These are phyloP conservation scores for Timema cristinae DNA, from an alignment of 2,888 invertebrate species.

Conservation along the genomic window DNA sequence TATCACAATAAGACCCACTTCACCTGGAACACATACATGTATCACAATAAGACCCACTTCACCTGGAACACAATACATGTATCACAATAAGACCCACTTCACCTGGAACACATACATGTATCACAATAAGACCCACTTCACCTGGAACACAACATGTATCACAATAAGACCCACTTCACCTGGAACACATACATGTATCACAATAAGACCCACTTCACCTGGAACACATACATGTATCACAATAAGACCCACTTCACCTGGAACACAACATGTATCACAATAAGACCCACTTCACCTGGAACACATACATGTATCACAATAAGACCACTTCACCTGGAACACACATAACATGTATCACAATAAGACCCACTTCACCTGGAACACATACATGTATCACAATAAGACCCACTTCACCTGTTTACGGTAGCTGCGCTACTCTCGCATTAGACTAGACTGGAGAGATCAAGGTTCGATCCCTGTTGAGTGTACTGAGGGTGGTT, in stretches of 20 bases:
- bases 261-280: conserved; percentile 30
- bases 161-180: too few relatives aligned
- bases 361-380: conserved; percentile 46
- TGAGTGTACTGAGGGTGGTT: too few relatives aligned
- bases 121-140: conserved; percentile 8
- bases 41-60: too few relatives aligned
- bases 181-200: conserved; percentile 38
- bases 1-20: conserved; percentile 14
- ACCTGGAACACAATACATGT: conserved; percentile 46
- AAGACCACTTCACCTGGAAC: conserved; percentile 51
- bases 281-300: background rate
- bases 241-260: too few relatives aligned
- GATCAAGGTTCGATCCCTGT: too few relatives aligned
- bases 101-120: conserved; percentile 45
- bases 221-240: too few relatives aligned
- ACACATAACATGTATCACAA: conserved; percentile 32
- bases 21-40: too few relatives aligned
- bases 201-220: background rate
- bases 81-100: conserved; percentile 38
- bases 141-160: too few relatives aligned
- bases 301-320: too few relatives aligned
- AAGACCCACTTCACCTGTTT: too few relatives aligned
- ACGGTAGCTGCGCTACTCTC: too few relatives aligned
- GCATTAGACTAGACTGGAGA: too few relatives aligned
- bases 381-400: conserved; percentile 31